Conservation (phyloP, 2,113 vertebrate genomes). For the Chaetura pelagica region DNA sequence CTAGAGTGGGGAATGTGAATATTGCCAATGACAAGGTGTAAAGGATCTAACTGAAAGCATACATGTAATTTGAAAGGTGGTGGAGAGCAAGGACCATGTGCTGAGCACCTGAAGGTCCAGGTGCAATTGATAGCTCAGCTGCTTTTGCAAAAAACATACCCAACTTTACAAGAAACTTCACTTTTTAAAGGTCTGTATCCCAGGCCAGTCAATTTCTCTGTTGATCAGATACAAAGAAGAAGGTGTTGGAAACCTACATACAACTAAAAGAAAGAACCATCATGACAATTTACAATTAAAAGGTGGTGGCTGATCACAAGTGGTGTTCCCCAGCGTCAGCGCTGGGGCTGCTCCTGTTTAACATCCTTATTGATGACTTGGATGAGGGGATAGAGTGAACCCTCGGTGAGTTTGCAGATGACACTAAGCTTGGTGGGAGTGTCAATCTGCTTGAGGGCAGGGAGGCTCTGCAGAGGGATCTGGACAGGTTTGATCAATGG, state of each 20-base stretch:
- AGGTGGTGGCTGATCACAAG: neutral
- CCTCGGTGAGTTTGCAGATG: too few species aligned
- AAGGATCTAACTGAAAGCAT: neutral
- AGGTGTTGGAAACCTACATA: neutral
- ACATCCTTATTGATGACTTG: too few species aligned
- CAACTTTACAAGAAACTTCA: neutral
- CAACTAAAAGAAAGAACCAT: conserved; percentile 3
- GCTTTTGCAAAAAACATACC: neutral
- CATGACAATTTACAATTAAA: neutral
- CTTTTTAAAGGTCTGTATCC: neutral
- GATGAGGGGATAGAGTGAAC: too few species aligned
- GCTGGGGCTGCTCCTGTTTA: too few species aligned
- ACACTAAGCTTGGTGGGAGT: too few species aligned
- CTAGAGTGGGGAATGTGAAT: neutral
- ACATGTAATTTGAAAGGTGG: neutral
- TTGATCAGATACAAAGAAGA: neutral
- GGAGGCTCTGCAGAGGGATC: too few species aligned
- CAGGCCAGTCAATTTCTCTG: neutral
- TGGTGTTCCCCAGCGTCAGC: too few species aligned
- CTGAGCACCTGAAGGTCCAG: neutral
- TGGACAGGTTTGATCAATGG: too few species aligned
- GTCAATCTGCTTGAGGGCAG: too few species aligned
- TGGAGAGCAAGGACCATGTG: neutral
- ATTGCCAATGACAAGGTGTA: neutral
- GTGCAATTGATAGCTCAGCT: neutral